These are phyloP conservation scores for Yponomeuta sedellus DNA, from an alignment of 2,888 invertebrate genomes.

Conservation along the genomic window DNA sequence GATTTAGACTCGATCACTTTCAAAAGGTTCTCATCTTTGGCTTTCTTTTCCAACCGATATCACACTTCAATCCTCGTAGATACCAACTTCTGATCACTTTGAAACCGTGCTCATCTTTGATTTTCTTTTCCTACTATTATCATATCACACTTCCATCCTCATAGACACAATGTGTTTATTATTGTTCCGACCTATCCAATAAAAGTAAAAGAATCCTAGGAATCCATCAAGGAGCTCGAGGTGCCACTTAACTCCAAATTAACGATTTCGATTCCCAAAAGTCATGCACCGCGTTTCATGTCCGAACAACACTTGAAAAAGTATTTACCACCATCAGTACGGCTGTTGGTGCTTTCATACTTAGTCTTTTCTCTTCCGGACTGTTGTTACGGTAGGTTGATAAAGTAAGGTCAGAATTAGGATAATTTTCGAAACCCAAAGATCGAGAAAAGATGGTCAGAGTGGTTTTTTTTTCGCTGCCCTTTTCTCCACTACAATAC, in stretches of 20 bases:
- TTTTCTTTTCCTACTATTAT: background rate
- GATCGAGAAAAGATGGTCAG: too few relatives aligned
- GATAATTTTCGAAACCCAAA: too few relatives aligned
- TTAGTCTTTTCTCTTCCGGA: background rate
- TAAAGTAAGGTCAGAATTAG: too few relatives aligned
- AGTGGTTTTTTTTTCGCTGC: too few relatives aligned
- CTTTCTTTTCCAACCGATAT: background rate
- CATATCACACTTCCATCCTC: background rate
- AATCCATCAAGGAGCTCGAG: background rate
- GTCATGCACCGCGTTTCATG: background rate
- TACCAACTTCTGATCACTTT: background rate
- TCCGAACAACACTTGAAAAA: background rate
- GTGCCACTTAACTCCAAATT: background rate
- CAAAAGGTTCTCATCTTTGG: background rate
- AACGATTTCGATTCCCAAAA: slow-evolving; percentile 3
- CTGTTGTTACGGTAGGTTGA: background rate
- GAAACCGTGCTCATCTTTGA: background rate
- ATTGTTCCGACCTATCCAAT: slow-evolving; percentile 3
- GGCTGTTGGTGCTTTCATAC: background rate
- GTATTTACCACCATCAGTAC: background rate
- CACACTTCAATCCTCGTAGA: background rate
- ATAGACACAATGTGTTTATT: background rate
- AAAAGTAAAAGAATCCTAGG: background rate
- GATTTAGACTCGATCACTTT: background rate
- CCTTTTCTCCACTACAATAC: too few relatives aligned